phyloP scores from a whole-genome alignment of 2,888 invertebrate species.

The Caenorhabditis uteleia region DNA sequence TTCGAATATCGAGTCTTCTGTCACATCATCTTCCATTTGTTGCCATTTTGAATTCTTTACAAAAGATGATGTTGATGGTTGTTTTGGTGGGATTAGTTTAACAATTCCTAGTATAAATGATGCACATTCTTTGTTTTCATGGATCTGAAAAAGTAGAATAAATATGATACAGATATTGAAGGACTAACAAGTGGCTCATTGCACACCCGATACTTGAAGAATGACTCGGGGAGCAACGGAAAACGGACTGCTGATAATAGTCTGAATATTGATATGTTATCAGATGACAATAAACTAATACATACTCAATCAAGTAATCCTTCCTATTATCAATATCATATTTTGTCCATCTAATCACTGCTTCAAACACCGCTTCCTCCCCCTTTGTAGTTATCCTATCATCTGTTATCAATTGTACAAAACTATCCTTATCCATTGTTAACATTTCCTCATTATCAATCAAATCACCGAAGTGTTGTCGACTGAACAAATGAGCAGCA shows the following conservation, averaged over 20 bases:
- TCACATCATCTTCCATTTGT: conserved; percentile 1
- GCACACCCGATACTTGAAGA: conserved; percentile 96
- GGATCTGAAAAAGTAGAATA: conserved; percentile 7
- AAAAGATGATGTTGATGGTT: no score
- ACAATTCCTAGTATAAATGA: no score
- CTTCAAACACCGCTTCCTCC: conserved; percentile 84
- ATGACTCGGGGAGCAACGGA: conserved; percentile 75
- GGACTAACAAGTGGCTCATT: conserved; percentile 84
- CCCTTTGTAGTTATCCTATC: conserved; percentile 73
- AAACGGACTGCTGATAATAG: conserved; percentile 93
- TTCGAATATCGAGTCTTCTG: conserved; percentile 8
- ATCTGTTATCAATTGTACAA: conserved; percentile 35
- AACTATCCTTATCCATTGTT: conserved; percentile 25
- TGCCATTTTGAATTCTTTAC: no score
- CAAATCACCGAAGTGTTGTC: conserved; percentile 84
- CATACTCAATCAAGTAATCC: conserved; percentile 84
- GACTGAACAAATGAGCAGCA: conserved; percentile 96
- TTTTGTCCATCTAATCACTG: conserved; percentile 98
- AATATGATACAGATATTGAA: not conserved
- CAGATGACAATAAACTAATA: not conserved
- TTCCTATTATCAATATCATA: conserved; percentile 91
- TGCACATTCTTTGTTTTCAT: conserved; percentile 3
- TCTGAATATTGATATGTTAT: conserved; percentile 64
- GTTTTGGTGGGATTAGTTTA: no score
- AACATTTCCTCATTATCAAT: conserved; percentile 36